Evolutionary conservation across 35 echinoderm and acorn worm species (phyloP).

Genomic region (Diadema setosum): DNA sequence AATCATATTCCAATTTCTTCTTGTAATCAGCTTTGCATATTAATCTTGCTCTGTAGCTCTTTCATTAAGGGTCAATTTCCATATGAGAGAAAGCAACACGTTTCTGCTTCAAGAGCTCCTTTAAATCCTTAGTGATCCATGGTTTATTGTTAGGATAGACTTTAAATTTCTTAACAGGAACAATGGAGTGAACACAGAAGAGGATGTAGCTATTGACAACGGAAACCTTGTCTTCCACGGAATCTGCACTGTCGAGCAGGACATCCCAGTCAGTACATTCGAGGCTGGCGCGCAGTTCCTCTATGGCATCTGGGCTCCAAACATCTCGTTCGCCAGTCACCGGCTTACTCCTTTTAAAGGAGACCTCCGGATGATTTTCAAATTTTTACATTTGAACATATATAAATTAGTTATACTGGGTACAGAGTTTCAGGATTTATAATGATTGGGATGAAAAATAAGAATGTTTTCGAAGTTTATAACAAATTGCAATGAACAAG

Average conservation of each 20-base stretch:
- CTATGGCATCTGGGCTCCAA: background rate
- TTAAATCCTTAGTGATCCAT: slow-evolving; percentile 16
- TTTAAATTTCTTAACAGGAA: background rate
- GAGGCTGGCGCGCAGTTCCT: background rate
- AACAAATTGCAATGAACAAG: too few species aligned
- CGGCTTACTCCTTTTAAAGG: too few species aligned
- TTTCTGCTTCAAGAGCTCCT: slow-evolving; percentile 9
- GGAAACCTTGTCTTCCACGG: background rate
- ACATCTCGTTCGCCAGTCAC: background rate
- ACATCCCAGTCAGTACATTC: slow-evolving; percentile 11
- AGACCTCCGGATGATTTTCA: too few species aligned
- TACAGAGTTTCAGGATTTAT: too few species aligned
- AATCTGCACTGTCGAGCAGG: background rate
- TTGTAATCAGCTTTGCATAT: slow-evolving; percentile 6
- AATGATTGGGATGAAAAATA: too few species aligned
- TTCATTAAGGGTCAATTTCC: background rate
- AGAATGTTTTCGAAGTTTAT: too few species aligned
- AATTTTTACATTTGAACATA: too few species aligned
- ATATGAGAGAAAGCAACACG: background rate
- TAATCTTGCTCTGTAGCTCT: slow-evolving; percentile 3
- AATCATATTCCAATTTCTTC: slow-evolving; percentile 20
- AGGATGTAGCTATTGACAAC: background rate
- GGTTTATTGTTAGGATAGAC: slow-evolving; percentile 35
- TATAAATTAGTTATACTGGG: too few species aligned
- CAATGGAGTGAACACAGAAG: background rate